These are phyloP conservation scores for Dascillus cervinus DNA, from an alignment of 2,888 invertebrate species.

Conservation along the genomic window DNA sequence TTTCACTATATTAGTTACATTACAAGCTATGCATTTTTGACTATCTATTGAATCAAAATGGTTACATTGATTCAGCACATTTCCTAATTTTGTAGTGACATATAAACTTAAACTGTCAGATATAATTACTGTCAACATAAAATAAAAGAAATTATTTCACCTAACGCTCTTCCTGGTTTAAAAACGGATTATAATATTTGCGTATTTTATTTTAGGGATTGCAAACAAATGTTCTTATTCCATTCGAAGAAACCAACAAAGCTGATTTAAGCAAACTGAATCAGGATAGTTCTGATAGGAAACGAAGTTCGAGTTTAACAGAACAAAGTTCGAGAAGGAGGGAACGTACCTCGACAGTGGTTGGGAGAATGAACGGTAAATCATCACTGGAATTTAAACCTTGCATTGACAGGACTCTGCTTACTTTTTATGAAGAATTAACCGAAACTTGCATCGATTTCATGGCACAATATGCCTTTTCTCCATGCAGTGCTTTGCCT, in stretches of 20 bases:
- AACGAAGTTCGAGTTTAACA: slow-evolving; percentile 81
- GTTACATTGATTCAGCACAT: too few relatives aligned
- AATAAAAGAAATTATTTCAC: too few relatives aligned
- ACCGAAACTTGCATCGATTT: slow-evolving; percentile 91
- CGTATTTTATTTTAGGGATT: slow-evolving; percentile 52
- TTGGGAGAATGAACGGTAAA: slow-evolving; percentile 16
- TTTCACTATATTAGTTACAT: too few relatives aligned
- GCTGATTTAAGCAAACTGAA: slow-evolving; percentile 56
- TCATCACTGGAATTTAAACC: slow-evolving; percentile 33
- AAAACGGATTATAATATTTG: neutral
- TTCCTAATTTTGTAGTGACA: too few relatives aligned
- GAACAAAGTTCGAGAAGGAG: slow-evolving; percentile 55
- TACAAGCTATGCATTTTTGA: too few relatives aligned
- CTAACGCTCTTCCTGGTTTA: too few relatives aligned
- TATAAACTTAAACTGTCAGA: too few relatives aligned
- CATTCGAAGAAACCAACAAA: slow-evolving; percentile 70
- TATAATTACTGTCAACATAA: too few relatives aligned
- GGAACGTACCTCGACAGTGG: slow-evolving; percentile 32
- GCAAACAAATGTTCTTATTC: slow-evolving; percentile 76
- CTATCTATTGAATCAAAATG: too few relatives aligned
- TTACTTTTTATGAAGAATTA: slow-evolving; percentile 79
- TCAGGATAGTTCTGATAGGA: slow-evolving; percentile 86
- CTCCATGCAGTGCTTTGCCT: slow-evolving; percentile 67
- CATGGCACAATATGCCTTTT: slow-evolving; percentile 75
- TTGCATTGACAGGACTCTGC: slow-evolving; percentile 51